These are phyloP conservation scores for Jordanella pulchra DNA, from an alignment of 2,797 vertebrate genomes.

Conservation along the genomic window DNA sequence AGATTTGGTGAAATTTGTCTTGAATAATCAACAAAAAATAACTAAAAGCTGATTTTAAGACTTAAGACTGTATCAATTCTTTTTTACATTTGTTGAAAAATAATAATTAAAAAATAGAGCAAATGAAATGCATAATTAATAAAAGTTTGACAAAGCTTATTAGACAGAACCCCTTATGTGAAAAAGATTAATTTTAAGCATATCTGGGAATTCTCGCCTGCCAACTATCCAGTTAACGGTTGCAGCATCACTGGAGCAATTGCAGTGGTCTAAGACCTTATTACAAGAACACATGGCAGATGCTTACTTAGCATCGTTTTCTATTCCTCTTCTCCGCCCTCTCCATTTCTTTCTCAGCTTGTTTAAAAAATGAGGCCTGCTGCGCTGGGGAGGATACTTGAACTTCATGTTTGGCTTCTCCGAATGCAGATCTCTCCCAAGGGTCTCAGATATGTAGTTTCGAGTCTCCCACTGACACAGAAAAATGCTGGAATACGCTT, in stretches of 20 bases:
- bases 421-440: constrained; percentile 4
- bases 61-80: too few relatives aligned
- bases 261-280: constrained; percentile 45
- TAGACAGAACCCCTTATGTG: background rate
- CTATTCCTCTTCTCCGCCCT: constrained; percentile 7
- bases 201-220: constrained; percentile 9
- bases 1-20: background rate
- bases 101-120: too few relatives aligned
- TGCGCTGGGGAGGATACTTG: background rate
- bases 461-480: background rate
- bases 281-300: constrained; percentile 4
- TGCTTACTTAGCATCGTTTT: constrained; percentile 31
- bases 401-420: constrained; percentile 6
- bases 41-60: background rate
- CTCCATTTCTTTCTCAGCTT: background rate
- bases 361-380: background rate
- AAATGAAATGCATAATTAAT: too few relatives aligned
- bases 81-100: too few relatives aligned
- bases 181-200: background rate
- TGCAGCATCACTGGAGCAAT: constrained; percentile 41
- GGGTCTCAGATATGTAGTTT: constrained; percentile 5
- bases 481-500: constrained; percentile 6
- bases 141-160: too few relatives aligned
- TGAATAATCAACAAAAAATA: constrained; percentile 10
- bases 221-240: constrained; percentile 56